Base-by-base conservation (phyloP, 2,888 invertebrate species). In the Unio delphinus region DNA sequence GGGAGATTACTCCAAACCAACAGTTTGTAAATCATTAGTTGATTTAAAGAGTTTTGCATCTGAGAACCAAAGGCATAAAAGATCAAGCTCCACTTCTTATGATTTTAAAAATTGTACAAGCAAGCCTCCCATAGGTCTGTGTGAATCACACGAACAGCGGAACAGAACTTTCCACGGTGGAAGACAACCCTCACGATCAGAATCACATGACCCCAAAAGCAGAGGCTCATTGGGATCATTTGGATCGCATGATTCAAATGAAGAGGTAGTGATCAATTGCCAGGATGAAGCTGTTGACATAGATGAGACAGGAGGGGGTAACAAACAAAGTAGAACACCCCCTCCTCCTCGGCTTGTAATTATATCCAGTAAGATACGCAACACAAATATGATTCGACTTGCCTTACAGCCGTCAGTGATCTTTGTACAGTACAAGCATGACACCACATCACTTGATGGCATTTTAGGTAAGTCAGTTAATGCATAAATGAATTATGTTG, bases 401-500 rank as follows among this genome's bases (percentile, higher is more conserved):
- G 86, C 89, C 20, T 73, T 88, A 17, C 79, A 83, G 56, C 81
- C 85, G 1, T 87, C 87, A 61, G 87, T 90, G 26, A 81, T 82
- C 4, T 78, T 86, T 23, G 83, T 90, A 34, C 86, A 84, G 57
- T 91, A 89, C 79, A 90, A 89, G 70, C 90, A 89, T 80, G 90
- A 91, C 65, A 86, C 80, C n/a, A 83, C 85, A 5, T 82, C 89
- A 3, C 76, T 90, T 60, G 89, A 90, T 17, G 83, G 82, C 28
- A 84, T 90, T 60, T 78, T 88, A 55, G 82, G 88, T 89, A 77
- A 81, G 83, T 77, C 23, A 30, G 28, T 23, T 23, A 45, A 64
- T 23, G 5, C n/a, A 6, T 64, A 59, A 4, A 20, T 11, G n/a
- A 55, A 1, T 26, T 18, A 20, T n/a, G 20, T 66, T 30, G n/a